phyloP scores from a whole-genome alignment of 2,888 invertebrate species.

The Amphipoea lucens region DNA sequence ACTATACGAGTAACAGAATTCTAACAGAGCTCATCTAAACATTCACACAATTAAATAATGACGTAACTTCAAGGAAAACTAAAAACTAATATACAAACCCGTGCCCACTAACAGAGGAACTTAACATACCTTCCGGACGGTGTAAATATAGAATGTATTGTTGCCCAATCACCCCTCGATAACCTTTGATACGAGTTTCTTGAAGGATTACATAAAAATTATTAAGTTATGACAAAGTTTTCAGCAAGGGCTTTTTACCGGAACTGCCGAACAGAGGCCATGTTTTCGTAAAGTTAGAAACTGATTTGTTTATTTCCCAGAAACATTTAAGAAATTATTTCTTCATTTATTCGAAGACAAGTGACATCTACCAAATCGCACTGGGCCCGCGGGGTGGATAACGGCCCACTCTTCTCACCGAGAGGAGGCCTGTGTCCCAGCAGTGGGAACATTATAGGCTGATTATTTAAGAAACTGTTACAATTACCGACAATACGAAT shows the following conservation, averaged over 20 bases:
- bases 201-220: constrained; percentile 1
- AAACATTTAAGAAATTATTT: not conserved
- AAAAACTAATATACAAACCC: not conserved
- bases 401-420: not conserved
- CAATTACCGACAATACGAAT: not conserved
- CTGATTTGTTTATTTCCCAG: not conserved
- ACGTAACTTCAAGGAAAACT: not conserved
- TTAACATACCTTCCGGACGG: too few relatives aligned
- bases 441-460: not conserved
- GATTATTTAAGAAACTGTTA: not conserved
- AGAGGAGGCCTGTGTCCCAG: not conserved
- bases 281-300: not conserved
- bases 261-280: not conserved
- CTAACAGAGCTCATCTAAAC: not conserved
- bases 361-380: not conserved
- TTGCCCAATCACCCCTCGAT: constrained; percentile 1
- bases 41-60: not conserved
- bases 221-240: not conserved
- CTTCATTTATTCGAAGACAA: too few relatives aligned
- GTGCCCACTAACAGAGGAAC: too few relatives aligned
- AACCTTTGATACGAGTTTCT: not conserved
- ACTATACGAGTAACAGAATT: not conserved
- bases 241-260: not conserved
- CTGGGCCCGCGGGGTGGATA: not conserved
- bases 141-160: not conserved